Conservation (phyloP, 2,797 vertebrate genomes). For the Paratrypauchen microcephalus region DNA sequence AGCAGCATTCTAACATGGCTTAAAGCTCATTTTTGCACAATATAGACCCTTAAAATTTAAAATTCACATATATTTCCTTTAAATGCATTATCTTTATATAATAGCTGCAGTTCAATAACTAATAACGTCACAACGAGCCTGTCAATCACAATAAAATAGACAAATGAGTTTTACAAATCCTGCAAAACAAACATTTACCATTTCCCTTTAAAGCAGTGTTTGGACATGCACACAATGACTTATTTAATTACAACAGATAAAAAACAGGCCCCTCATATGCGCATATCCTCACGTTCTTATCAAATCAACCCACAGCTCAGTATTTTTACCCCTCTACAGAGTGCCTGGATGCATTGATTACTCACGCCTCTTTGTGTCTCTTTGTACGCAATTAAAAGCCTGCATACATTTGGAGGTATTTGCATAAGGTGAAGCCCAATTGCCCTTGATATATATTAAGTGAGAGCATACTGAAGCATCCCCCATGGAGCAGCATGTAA, state of each 20-base stretch:
- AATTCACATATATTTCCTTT: neutral
- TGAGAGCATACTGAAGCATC: constrained; percentile 76
- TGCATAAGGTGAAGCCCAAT: constrained; percentile 54
- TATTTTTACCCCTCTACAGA: constrained; percentile 5
- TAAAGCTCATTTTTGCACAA: no score
- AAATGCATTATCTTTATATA: neutral
- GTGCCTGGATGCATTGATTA: neutral
- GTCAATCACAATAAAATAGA: neutral
- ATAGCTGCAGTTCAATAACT: neutral
- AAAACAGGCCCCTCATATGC: neutral
- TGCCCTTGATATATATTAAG: constrained; percentile 60
- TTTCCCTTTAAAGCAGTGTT: neutral
- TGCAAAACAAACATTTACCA: constrained; percentile 1
- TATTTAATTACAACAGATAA: constrained; percentile 8
- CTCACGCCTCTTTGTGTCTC: constrained; percentile 21
- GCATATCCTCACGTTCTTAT: neutral
- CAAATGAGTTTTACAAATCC: neutral
- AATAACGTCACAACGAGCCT: neutral
- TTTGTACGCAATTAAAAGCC: constrained; percentile 19
- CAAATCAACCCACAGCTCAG: constrained; percentile 1
- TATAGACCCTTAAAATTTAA: neutral
- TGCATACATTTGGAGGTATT: constrained; percentile 27
- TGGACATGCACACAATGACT: neutral
- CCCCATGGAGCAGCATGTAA: constrained; percentile 57
- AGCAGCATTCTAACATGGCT: no score